Evolutionary conservation across 2,113 vertebrate genomes (phyloP), one percentile per base, ranked within the genome.

Genomic region (Alaudala cheleensis): DNA sequence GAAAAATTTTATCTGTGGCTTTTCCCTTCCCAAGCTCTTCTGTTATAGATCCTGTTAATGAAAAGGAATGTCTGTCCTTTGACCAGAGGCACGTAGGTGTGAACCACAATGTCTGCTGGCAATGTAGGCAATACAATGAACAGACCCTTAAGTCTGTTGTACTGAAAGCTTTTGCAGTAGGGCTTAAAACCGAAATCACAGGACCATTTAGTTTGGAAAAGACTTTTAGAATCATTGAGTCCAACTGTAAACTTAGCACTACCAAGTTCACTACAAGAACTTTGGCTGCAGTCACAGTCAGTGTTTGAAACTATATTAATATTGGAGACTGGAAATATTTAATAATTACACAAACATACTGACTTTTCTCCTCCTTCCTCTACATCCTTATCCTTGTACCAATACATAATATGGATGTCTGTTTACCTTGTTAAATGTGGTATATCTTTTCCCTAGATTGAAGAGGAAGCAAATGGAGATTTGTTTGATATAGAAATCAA

Each of bases 401-500:
- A 5, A 14, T 33, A 34, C 3, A 9, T 79, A 53, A 23, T 70
- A 73, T 49, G 20, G 45, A 58, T 67, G 25, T 18, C 8, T 0
- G 0, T 14, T 14, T 57, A 45, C 29, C 13, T 24, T 50, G 31
- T 74, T 82, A 88, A 85, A 54, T 54, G 5, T 37, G 14, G 4
- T 4, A 1, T 66, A 37, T 80, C 42, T 50, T 92, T 92, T 93
- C 91, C 42, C 54, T 84, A 99, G 99, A 97, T 99, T 89, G 99
- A 99, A 96, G 99, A 99, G 92, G 99, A 99, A 93, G 97, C 99
- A 81, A 98, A 98, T 64, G 98, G 98, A 44, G 99, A 99, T 93
- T 86, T 97, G 14, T 98, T 99, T 96, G 99, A 99, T 98, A 98
- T 99, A 95, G 97, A 99, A 97, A 99, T 99, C 95, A 98, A 98